Percentiles rank a stretch among this genome's conserved stretches.
Conservation (phyloP, 2,888 invertebrate species). For the Catocala nupta region DNA sequence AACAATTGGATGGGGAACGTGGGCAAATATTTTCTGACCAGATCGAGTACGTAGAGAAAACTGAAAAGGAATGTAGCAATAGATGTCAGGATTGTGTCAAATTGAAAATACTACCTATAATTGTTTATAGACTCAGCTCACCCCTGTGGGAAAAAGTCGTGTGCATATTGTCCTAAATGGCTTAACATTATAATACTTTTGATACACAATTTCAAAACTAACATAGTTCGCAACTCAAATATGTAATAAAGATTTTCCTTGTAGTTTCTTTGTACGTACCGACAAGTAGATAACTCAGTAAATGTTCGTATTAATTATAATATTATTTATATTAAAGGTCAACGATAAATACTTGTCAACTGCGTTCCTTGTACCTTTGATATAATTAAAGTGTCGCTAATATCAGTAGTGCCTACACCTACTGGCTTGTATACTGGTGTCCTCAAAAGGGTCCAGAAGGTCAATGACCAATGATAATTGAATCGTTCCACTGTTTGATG, state of each 20-base stretch:
- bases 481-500: slow-evolving; percentile 31
- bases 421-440: not conserved
- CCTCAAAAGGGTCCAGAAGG: slow-evolving; percentile 39
- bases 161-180: no score
- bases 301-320: slow-evolving; percentile 30
- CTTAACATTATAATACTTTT: no score
- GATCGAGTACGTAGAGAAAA: no score
- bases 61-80: no score
- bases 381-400: slow-evolving; percentile 41
- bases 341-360: slow-evolving; percentile 49
- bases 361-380: slow-evolving; percentile 44
- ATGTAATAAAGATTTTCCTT: slow-evolving; percentile 21
- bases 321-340: slow-evolving; percentile 28
- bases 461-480: slow-evolving; percentile 48
- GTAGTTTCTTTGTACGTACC: slow-evolving; percentile 34
- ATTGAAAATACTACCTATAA: no score
- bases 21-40: no score
- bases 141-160: no score
- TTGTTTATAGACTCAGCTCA: no score
- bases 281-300: slow-evolving; percentile 36
- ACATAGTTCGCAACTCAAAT: slow-evolving; percentile 27
- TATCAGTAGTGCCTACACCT: slow-evolving; percentile 30
- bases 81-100: no score
- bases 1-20: no score
- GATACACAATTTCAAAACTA: slow-evolving; percentile 7